Evolutionary conservation across 2,113 vertebrate genomes (phyloP), one percentile per base, ranked within the genome.

Genomic region (Cathartes aura): DNA sequence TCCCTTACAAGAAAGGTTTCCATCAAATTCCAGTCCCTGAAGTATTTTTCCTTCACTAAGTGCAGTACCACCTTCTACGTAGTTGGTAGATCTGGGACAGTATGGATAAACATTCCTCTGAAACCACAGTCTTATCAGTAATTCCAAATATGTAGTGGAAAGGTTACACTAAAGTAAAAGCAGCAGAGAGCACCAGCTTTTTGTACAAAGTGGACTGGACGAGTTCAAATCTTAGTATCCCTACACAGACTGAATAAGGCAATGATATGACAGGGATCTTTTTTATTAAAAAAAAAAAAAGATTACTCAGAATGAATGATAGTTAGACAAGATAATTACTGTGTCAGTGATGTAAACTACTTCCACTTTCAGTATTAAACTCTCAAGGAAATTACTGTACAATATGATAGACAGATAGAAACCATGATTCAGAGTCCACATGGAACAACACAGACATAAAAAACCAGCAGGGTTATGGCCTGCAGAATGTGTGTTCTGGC

Each of bases 341-440:
- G 75, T 43, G 70, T 82, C 89, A 86, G 74, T 87, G 71, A 67
- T 7, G 30, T 62, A 48, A 95, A 53, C 50, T 50, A 82, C 63
- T 97, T 96, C 80, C 88, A 94, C 87, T 97, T 98, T 91, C 91
- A 62, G 42, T 73, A 86, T 60, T 53, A 87, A 95, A 82, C 47
- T 58, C 70, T 50, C 53, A 60, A 52, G 71, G 36, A 43, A 90
- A 43, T 66, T 13, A 23, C 38, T 52, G 40, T 58, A 48, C 23
- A 30, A 7, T 29, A 11, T 72, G n/a, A 38, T 26, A 34, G 34
- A 17, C 29, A 45, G 29, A 38, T 0, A 43, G 55, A n/a, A 75
- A 56, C 40, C 14, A 3, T 30, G 87, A 58, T 34, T 74, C 79
- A 80, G 88, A 66, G 70, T 68, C 67, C 67, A 50, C 30, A 3